These are phyloP conservation scores for Pomacea canaliculata DNA, from an alignment of 2,888 invertebrate species.

Conservation along the genomic window DNA sequence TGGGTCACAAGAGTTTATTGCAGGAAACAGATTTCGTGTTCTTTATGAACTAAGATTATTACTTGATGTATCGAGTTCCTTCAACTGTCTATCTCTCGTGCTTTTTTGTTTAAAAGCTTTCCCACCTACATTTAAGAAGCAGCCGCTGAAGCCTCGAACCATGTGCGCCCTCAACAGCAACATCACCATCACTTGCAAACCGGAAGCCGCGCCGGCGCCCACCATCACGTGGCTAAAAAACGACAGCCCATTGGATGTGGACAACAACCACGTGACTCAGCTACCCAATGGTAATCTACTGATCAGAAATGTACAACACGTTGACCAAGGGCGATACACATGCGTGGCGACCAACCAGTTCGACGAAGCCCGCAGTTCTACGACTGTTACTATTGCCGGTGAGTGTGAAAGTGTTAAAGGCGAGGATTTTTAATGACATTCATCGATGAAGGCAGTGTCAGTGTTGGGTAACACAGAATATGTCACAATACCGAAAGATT, in stretches of 20 bases:
- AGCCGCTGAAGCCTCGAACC: conserved; percentile 83
- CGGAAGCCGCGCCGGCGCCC: conserved; percentile 89
- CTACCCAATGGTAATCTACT: conserved; percentile 87
- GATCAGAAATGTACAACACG: conserved; percentile 73
- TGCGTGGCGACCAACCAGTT: conserved; percentile 51
- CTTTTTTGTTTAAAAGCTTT: conserved; percentile 51
- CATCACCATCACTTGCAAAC: conserved; percentile 88
- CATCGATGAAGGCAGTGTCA: no score
- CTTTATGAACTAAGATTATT: no score
- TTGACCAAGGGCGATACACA: conserved; percentile 51
- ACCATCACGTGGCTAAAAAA: conserved; percentile 91
- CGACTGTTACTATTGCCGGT: conserved; percentile 46
- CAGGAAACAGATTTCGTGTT: no score
- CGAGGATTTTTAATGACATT: no score
- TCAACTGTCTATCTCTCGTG: no score
- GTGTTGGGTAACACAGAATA: no score
- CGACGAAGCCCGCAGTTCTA: conserved; percentile 45
- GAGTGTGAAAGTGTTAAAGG: conserved; percentile 21
- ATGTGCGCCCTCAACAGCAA: conserved; percentile 92
- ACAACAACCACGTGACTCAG: conserved; percentile 72
- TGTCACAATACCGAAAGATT: no score
- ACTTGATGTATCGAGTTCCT: no score
- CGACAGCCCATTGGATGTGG: conserved; percentile 70
- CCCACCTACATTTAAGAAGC: conserved; percentile 90
- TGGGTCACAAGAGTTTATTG: no score